phyloP scores from a whole-genome alignment of 1,140 invertebrate species.

The Panagrolaimus sp. region DNA sequence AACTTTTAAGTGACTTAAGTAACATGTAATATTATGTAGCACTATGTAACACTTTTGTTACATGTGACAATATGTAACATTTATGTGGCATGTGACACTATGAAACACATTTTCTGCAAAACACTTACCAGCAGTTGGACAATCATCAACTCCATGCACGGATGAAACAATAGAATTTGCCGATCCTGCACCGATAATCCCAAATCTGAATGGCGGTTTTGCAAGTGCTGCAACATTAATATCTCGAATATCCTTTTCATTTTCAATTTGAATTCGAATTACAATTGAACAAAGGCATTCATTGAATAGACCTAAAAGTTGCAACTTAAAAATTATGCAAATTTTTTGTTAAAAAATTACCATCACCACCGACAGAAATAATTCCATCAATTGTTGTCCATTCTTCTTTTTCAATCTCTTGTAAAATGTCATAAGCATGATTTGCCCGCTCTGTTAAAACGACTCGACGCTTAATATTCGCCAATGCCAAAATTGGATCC shows the following conservation, averaged over 20 bases:
- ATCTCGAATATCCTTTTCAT: conserved; percentile 61
- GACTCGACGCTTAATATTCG: conserved; percentile 66
- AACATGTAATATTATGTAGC: too few species aligned
- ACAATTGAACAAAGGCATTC: conserved; percentile 73
- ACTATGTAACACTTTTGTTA: too few species aligned
- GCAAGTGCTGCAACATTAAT: conserved; percentile 67
- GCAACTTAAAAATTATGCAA: too few species aligned
- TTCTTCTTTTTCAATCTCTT: conserved; percentile 58
- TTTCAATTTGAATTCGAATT: conserved; percentile 64
- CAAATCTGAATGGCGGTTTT: conserved; percentile 64
- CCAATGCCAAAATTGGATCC: conserved; percentile 70
- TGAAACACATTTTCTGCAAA: too few species aligned
- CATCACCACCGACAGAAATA: conserved; percentile 76
- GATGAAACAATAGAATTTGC: conserved; percentile 77
- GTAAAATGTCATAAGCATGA: conserved; percentile 70
- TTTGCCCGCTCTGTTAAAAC: conserved; percentile 69
- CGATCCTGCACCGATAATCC: conserved; percentile 66
- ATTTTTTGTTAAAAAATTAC: too few species aligned
- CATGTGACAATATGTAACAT: too few species aligned
- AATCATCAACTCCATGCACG: conserved; percentile 76
- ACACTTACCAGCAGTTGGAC: conserved; percentile 67
- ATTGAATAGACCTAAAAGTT: conserved; percentile 77
- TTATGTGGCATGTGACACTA: too few species aligned
- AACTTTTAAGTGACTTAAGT: too few species aligned
- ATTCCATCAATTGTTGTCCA: conserved; percentile 62